Percentiles rank a stretch among this genome's conserved stretches.
Conservation (phyloP, 2,888 invertebrate genomes). For the Hirtodrosophila histrioides region DNA sequence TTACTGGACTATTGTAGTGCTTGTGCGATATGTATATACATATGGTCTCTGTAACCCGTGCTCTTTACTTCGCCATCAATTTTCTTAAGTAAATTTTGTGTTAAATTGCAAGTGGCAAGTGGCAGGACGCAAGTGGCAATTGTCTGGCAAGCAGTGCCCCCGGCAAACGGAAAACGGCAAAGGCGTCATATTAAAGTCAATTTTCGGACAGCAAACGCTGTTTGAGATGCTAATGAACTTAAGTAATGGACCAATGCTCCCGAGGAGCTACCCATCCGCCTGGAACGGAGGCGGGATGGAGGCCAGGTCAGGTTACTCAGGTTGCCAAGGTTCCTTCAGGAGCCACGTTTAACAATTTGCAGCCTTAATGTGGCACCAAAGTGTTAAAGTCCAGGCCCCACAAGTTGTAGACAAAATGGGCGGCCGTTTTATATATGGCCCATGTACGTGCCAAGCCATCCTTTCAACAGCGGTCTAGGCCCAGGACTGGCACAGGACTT, state of each 20-base stretch:
- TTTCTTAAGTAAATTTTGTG: slow-evolving; percentile 40
- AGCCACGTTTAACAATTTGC: slow-evolving; percentile 76
- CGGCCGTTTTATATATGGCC: slow-evolving; percentile 65
- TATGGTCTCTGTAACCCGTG: too few species aligned
- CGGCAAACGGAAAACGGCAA: slow-evolving; percentile 24
- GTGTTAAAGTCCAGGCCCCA: slow-evolving; percentile 75
- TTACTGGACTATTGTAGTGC: too few species aligned
- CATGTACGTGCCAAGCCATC: slow-evolving; percentile 63
- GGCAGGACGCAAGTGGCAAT: slow-evolving; percentile 8
- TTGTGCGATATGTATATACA: too few species aligned
- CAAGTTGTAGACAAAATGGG: slow-evolving; percentile 67
- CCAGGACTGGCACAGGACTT: slow-evolving; percentile 13
- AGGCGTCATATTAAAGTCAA: slow-evolving; percentile 44
- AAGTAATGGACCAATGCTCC: slow-evolving; percentile 55
- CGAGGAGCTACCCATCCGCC: neutral
- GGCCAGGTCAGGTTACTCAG: slow-evolving; percentile 24
- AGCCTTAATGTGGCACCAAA: slow-evolving; percentile 76
- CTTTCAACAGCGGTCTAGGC: slow-evolving; percentile 45
- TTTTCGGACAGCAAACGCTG: slow-evolving; percentile 38
- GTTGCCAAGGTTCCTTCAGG: slow-evolving; percentile 26
- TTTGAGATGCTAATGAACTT: slow-evolving; percentile 75
- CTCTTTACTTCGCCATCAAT: slow-evolving; percentile 7
- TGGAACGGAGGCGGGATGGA: neutral
- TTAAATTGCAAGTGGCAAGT: slow-evolving; percentile 24
- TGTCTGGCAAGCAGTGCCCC: neutral